Evolutionary conservation across 2,888 invertebrate species (phyloP), one percentile per base, ranked within the genome.

Genomic region (Petrolisthes cinctipes): DNA sequence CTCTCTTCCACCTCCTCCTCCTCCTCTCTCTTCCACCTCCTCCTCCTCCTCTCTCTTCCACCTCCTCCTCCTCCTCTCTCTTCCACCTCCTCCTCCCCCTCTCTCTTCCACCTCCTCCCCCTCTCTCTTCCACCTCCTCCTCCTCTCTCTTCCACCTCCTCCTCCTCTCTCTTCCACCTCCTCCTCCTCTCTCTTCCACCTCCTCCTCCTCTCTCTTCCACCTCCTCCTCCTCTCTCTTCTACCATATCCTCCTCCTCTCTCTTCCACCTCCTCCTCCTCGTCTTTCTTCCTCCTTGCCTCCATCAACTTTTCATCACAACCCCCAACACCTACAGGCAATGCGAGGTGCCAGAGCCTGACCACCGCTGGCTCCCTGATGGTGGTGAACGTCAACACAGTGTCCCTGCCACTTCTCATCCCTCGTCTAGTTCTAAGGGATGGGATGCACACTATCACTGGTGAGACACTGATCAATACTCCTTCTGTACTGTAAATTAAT

Each of bases 351-450:
- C 56, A 68, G 17, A 14, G 68, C 53, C n/a, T 82, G 66, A 68
- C 6, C 53, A 37, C 5, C n/a, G 1, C 37, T 68, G 71, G 6
- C 14, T 37, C 66, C 82, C 37, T 82, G 23, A 14, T 66, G 82
- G 66, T 68, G 66, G 14, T 20, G 9, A 82, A 66, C 4, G 68
- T 82, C 66, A 82, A 82, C 20, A 14, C 51, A 6, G 5, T 68
- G 5, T 9, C 68, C 17, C 68, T 82, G 51, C 37, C 82, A 7
- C 82, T 23, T 11, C 68, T 82, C 82, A 66, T 82, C n/a, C 68
- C 66, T 53, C 37, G 66, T 7, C n/a, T 82, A 4, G 82, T 82
- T 5, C n/a, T 82, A 7, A 82, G 14, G 56, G 68, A 82, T 51
- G 68, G 37, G n/a, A 37, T 17, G 7, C 51, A 7, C 51, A 51